phyloP scores from a whole-genome alignment of 1,140 invertebrate species.

The Bombus vancouverensis region DNA sequence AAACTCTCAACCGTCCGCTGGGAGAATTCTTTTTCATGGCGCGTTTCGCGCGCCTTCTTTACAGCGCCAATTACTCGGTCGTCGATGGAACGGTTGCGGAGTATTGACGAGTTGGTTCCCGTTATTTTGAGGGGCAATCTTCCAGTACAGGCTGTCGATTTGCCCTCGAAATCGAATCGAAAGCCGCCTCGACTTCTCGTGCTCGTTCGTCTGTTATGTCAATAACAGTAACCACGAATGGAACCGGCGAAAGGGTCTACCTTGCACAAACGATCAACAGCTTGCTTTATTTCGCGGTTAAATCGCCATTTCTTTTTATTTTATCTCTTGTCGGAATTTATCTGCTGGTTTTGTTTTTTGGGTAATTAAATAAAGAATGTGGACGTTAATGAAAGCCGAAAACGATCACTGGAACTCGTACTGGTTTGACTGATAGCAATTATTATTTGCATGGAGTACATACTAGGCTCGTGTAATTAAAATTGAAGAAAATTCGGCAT shows the following conservation, averaged over 20 bases:
- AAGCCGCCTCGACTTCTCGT: conserved; percentile 19
- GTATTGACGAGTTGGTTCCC: conserved; percentile 63
- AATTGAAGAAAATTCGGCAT: no score
- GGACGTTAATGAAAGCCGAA: no score
- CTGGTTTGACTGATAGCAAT: no score
- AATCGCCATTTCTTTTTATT: neutral
- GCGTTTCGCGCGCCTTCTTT: conserved; percentile 55
- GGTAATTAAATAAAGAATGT: no score
- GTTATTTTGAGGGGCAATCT: conserved; percentile 58
- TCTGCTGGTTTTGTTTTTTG: no score
- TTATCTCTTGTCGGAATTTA: neutral
- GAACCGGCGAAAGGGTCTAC: conserved; percentile 5
- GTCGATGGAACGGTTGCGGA: conserved; percentile 56
- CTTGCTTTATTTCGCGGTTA: neutral
- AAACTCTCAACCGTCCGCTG: neutral
- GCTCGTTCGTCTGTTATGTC: conserved; percentile 18
- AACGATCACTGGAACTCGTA: no score
- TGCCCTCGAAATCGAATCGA: conserved; percentile 66
- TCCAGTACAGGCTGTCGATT: conserved; percentile 56
- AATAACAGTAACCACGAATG: conserved; percentile 41
- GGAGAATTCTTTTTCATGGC: conserved; percentile 39
- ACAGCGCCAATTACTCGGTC: conserved; percentile 62
- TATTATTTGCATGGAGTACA: no score
- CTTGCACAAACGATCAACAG: conserved; percentile 2
- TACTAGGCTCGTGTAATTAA: no score